Conservation (phyloP, 2,888 invertebrate genomes). For the Drosophila mercatorum region DNA sequence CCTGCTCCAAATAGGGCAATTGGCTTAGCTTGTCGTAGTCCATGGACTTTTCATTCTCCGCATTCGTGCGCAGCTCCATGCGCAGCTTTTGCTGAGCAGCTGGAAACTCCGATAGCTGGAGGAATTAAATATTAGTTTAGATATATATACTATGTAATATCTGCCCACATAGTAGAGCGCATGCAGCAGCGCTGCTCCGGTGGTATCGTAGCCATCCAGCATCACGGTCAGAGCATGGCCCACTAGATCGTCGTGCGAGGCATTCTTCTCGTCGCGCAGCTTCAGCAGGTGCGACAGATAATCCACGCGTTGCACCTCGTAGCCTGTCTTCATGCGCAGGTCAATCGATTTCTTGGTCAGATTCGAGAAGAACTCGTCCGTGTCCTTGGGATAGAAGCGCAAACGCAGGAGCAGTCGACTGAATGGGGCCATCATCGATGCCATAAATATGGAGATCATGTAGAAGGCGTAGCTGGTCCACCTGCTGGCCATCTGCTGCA, state of each 20-base stretch:
- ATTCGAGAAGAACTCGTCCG: conserved; percentile 85
- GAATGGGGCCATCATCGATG: conserved; percentile 60
- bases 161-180: conserved; percentile 71
- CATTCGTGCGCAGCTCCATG: conserved; percentile 57
- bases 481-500: conserved; percentile 61
- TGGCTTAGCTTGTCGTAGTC: conserved; percentile 69
- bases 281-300: conserved; percentile 78
- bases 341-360: conserved; percentile 72
- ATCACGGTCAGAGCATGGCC: conserved; percentile 79
- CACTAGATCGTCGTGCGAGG: conserved; percentile 72
- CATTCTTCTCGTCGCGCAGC: conserved; percentile 73
- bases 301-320: conserved; percentile 67
- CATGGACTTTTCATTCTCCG: conserved; percentile 35
- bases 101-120: conserved; percentile 66
- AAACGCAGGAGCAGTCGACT: conserved; percentile 55
- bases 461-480: conserved; percentile 64
- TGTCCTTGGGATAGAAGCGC: conserved; percentile 85
- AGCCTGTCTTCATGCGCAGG: conserved; percentile 56
- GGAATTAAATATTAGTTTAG: neutral
- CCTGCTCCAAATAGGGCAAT: conserved; percentile 81
- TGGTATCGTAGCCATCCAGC: conserved; percentile 82
- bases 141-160: neutral
- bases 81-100: conserved; percentile 73
- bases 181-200: conserved; percentile 71
- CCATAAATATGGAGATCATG: conserved; percentile 63